phyloP scores from a whole-genome alignment of 1,140 invertebrate genomes.

The Akabosia matsudoensis region DNA sequence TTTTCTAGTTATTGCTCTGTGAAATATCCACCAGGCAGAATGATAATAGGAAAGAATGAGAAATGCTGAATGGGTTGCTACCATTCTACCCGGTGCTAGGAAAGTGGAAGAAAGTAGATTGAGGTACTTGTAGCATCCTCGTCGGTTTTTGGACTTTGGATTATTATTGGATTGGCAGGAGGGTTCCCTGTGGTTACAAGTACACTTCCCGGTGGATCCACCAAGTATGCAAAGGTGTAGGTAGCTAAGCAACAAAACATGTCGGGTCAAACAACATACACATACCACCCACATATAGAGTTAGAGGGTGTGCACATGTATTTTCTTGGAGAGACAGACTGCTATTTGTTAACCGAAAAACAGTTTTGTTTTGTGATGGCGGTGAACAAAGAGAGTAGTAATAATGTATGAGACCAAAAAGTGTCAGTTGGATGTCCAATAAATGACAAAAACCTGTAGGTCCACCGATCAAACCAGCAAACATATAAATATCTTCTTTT shows the following conservation, averaged over 20 bases:
- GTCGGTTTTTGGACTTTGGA: background rate
- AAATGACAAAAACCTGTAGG: conserved; percentile 25
- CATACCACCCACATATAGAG: background rate
- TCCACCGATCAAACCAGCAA: conserved; percentile 9
- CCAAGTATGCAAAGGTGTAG: too few species aligned
- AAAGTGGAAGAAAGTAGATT: background rate
- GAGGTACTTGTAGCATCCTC: conserved; percentile 19
- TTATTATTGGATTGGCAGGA: conserved; percentile 22
- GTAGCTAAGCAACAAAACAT: background rate
- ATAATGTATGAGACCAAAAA: conserved; percentile 23
- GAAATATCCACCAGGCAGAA: too few species aligned
- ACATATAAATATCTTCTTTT: too few species aligned
- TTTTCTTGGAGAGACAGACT: background rate
- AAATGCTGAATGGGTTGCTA: background rate
- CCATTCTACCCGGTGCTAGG: too few species aligned
- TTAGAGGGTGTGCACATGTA: background rate
- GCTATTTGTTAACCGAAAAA: too few species aligned
- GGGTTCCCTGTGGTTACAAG: conserved; percentile 5
- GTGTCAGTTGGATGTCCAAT: conserved; percentile 17
- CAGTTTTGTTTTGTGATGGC: background rate
- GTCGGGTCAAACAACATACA: background rate
- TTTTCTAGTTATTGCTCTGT: background rate
- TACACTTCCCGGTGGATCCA: conserved; percentile 18
- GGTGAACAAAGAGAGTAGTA: background rate
- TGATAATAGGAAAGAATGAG: background rate